Percentiles rank a stretch among this genome's conserved stretches.
Evolutionary conservation across 1,140 invertebrate genomes (phyloP).

Genomic region (Hylaeus anthracinus): DNA sequence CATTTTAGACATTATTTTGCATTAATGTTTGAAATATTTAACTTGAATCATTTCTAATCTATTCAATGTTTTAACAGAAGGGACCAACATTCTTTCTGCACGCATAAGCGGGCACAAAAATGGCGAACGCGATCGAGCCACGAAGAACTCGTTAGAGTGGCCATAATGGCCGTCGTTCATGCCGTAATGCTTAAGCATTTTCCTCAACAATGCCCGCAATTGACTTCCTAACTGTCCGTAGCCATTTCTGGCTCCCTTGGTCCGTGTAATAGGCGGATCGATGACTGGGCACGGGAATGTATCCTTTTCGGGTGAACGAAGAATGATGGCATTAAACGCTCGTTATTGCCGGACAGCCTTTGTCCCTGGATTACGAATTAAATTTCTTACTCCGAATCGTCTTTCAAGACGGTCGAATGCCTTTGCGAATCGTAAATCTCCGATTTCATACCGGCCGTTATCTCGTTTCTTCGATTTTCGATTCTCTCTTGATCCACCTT

Average conservation of each 20-base stretch:
- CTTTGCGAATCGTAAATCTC: no score
- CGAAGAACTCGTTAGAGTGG: background rate
- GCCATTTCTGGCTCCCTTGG: background rate
- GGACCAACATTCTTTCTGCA: background rate
- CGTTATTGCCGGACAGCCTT: background rate
- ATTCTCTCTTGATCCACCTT: no score
- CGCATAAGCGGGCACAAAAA: background rate
- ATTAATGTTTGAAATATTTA: no score
- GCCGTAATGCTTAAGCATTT: constrained; percentile 5
- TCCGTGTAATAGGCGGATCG: background rate
- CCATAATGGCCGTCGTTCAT: background rate
- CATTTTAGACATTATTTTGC: no score
- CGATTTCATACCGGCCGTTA: no score
- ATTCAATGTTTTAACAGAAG: no score
- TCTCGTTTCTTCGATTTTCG: no score
- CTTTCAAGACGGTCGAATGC: background rate
- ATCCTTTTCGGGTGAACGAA: background rate
- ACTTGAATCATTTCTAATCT: no score
- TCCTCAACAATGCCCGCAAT: constrained; percentile 1
- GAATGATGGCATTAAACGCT: background rate
- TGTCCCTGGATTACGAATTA: background rate
- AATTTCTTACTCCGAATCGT: background rate
- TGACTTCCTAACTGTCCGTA: background rate
- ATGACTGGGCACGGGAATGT: background rate
- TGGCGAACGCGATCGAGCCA: background rate